Percentiles rank a stretch among this genome's conserved stretches.
Conservation (phyloP, 1,140 invertebrate species). For the Brachionus koreanus region DNA sequence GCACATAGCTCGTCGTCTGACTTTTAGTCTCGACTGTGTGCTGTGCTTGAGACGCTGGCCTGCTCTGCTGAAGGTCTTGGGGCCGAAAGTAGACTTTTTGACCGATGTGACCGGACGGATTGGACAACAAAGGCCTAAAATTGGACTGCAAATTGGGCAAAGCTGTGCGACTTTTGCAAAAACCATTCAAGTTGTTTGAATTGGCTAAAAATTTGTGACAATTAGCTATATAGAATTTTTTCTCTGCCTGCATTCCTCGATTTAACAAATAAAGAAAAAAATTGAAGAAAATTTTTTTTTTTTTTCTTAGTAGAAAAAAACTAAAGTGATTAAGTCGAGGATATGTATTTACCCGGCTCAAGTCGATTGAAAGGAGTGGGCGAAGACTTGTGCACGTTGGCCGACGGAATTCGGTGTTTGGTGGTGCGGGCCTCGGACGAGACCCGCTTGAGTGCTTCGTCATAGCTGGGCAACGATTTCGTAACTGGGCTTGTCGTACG, state of each 20-base stretch:
- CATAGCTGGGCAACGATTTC: slow-evolving; percentile 15
- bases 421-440: not conserved
- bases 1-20: not conserved
- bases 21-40: not conserved
- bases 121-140: slow-evolving; percentile 12
- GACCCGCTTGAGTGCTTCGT: slow-evolving; percentile 8
- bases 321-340: too few species aligned
- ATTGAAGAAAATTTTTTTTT: too few species aligned
- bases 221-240: not conserved
- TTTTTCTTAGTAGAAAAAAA: too few species aligned
- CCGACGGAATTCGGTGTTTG: too few species aligned
- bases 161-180: not conserved
- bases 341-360: not conserved
- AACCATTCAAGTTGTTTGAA: not conserved
- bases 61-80: not conserved
- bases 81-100: slow-evolving; percentile 10
- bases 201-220: not conserved
- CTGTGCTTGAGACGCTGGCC: not conserved
- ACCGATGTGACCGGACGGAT: not conserved
- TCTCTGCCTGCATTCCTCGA: not conserved
- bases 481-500: slow-evolving; percentile 13
- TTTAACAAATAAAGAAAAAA: too few species aligned
- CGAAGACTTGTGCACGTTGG: not conserved
- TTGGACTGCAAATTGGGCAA: slow-evolving; percentile 31
- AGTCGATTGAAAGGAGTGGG: not conserved